Percentiles rank a stretch among this genome's conserved stretches.
Conservation (phyloP, 2,113 vertebrate species). For the Paramormyrops kingsleyae region DNA sequence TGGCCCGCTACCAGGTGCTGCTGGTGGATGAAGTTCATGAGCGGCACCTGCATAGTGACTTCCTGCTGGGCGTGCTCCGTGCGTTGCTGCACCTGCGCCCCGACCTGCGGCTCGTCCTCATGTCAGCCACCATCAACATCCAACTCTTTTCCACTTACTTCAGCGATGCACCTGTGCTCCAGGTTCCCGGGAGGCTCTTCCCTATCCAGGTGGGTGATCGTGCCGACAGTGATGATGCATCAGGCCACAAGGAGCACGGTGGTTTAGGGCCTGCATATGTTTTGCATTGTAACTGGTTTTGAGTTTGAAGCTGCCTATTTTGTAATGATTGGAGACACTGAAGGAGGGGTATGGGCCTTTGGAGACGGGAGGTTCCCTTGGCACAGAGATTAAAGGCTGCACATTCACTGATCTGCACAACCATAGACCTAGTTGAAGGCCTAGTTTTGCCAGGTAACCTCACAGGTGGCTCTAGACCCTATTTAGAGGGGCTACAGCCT, state of each 20-base stretch:
- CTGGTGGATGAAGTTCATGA: constrained; percentile 87
- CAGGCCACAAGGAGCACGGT: neutral
- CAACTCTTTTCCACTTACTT: constrained; percentile 80
- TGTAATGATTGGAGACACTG: neutral
- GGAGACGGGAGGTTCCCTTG: neutral
- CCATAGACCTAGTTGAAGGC: too few relatives aligned
- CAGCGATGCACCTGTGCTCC: constrained; percentile 69
- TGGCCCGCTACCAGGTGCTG: constrained; percentile 68
- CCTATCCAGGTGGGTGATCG: constrained; percentile 72
- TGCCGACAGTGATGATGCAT: neutral
- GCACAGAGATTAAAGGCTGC: neutral
- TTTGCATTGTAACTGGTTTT: neutral
- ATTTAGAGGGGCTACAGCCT: neutral
- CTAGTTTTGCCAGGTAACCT: neutral
- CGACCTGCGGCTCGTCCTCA: constrained; percentile 77
- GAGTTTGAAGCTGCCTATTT: neutral
- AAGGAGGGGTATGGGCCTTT: neutral
- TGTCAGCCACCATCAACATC: constrained; percentile 93
- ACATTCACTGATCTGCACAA: neutral
- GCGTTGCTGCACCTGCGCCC: constrained; percentile 57
- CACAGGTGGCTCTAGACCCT: neutral
- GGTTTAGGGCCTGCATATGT: neutral
- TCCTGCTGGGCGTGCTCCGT: constrained; percentile 77
- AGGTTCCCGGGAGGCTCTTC: constrained; percentile 82
- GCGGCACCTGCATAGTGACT: constrained; percentile 80